phyloP scores from a whole-genome alignment of 1,140 invertebrate species.

The Hycleus phaleratus region DNA sequence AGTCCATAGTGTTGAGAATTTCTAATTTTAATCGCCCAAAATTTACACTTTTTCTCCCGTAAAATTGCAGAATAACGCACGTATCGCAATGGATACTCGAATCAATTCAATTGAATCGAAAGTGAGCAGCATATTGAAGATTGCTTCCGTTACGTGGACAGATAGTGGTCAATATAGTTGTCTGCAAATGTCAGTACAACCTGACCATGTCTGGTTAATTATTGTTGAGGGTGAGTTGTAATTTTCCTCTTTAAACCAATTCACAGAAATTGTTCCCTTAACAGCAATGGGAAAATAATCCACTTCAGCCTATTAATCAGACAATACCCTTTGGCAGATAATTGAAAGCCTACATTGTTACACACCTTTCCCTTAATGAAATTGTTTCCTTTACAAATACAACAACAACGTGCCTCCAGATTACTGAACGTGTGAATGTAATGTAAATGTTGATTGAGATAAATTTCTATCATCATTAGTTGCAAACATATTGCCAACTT shows the following conservation, averaged over 20 bases:
- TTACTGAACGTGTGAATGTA: too few species aligned
- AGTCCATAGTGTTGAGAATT: not conserved
- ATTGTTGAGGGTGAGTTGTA: conserved; percentile 43
- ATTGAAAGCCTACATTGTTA: too few species aligned
- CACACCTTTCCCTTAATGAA: too few species aligned
- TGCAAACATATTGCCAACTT: not conserved
- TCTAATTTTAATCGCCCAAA: too few species aligned
- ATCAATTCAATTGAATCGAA: conserved; percentile 27
- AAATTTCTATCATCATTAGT: not conserved
- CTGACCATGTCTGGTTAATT: conserved; percentile 41
- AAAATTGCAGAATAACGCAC: too few species aligned
- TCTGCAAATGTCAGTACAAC: conserved; percentile 37
- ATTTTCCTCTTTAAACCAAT: not conserved
- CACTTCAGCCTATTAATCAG: too few species aligned
- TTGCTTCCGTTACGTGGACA: conserved; percentile 32
- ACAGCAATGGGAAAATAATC: too few species aligned
- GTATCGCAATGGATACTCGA: conserved; percentile 37
- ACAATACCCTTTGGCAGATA: too few species aligned
- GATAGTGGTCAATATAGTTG: conserved; percentile 49
- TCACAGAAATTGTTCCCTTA: too few species aligned
- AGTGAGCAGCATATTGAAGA: conserved; percentile 38
- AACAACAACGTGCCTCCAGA: too few species aligned
- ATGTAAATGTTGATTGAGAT: not conserved
- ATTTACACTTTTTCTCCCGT: too few species aligned
- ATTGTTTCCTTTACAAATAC: too few species aligned